Base-by-base conservation (phyloP, 2,113 vertebrate species). In the Nothoprocta pentlandii region DNA sequence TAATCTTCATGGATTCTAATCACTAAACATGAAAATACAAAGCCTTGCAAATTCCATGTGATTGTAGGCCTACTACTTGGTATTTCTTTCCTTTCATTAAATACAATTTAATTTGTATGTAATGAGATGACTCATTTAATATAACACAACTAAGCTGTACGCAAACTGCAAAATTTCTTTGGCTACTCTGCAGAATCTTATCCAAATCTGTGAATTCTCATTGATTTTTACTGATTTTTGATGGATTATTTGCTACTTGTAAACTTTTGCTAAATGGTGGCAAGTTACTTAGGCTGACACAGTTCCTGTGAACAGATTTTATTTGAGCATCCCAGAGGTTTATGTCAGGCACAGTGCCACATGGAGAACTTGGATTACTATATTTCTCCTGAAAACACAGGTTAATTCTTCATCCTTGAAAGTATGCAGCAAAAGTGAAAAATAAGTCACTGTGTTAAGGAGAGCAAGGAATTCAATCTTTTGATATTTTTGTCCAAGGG, bases 121-220 rank as follows among this genome's bases (percentile, higher is more conserved):
- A 90, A 90, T 94, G 92, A 81, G 17, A 15, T 73, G 73, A 93
- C 74, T 30, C 19, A 41, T 87, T 44, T 49, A 22, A 73, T 82
- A 93, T 17, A 89, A 80, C 30, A 63, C 20, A 89, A 77, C 21
- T 67, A 8, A 14, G 67, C 59, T 62, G 9, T 41, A 77, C 54
- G 26, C 42, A 83, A 46, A 71, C 4, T 9, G 3, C 9, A 68
- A 7, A 85, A 41, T 28, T 77, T 62, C 49, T 78, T 8, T 23
- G n/a, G 6, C 4, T 5, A 5, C 15, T 89, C 9, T 66, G n/a
- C 2, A n/a, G 11, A 1, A 0, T 8, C 8, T 85, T 69, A 71
- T 64, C 9, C 23, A 83, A 58, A 54, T 39, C 51, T 69, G 30
- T 77, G 54, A 68, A 92, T 80, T 54, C 10, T 1, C 30, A 73